Percentiles rank a stretch among this genome's conserved stretches.
phyloP scores from a whole-genome alignment of 92 coral and sea anemone genomes.

The Chrysogorgia sp. region DNA sequence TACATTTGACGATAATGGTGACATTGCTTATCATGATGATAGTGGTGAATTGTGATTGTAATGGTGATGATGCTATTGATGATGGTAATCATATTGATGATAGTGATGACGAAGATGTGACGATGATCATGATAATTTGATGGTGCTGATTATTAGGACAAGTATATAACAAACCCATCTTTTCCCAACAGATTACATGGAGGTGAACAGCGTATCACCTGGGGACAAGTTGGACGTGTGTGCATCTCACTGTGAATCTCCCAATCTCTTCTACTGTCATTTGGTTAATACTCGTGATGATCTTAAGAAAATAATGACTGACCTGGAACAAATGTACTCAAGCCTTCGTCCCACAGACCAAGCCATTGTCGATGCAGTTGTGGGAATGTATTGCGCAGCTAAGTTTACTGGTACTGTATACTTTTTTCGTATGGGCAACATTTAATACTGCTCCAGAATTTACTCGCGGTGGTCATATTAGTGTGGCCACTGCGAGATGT shows the following conservation, averaged over 20 bases:
- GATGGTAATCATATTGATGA: no score
- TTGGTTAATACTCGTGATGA: constrained; percentile 61
- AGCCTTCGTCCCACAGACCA: constrained; percentile 62
- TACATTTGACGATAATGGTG: no score
- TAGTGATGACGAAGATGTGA: no score
- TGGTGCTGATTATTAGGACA: no score
- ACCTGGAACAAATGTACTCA: constrained; percentile 71
- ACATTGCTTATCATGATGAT: no score
- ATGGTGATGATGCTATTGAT: no score
- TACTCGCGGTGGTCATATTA: no score
- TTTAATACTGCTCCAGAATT: no score
- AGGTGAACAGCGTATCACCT: neutral
- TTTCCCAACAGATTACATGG: constrained; percentile 1
- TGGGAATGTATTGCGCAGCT: constrained; percentile 73
- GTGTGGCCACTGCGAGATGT: no score
- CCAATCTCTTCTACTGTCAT: constrained; percentile 81
- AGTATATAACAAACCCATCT: no score
- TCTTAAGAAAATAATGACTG: constrained; percentile 49
- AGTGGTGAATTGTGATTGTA: no score
- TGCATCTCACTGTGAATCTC: constrained; percentile 61
- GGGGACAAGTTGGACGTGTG: constrained; percentile 39
- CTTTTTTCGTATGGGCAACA: neutral
- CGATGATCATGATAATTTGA: no score
- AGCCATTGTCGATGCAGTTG: constrained; percentile 66
- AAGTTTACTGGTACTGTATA: constrained; percentile 56